A percentile compares a stretch with the other conserved stretches of the same genome.
Evolutionary conservation across 2,113 vertebrate species (phyloP).

Genomic region (Lamprologus ornatipinnis): DNA sequence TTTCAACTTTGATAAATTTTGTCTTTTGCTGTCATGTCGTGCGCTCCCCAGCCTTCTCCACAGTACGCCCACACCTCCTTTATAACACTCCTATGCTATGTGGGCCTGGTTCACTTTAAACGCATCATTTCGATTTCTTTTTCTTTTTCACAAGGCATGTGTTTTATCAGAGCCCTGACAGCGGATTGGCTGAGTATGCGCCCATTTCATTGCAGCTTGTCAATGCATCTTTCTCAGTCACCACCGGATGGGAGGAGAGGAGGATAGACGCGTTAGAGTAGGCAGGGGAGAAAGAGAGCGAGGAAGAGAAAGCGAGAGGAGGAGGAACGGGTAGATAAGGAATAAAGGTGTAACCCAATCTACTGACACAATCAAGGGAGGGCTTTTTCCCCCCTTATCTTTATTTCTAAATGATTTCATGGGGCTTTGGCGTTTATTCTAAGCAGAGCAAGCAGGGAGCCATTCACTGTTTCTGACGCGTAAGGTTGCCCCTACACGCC

Average conservation of each 20-base stretch:
- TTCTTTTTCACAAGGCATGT: background rate
- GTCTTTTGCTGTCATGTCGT: background rate
- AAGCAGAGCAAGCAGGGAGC: background rate
- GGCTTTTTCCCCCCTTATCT: background rate
- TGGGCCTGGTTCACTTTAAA: background rate
- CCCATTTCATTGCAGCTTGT: slow-evolving; percentile 60
- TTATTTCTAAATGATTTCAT: background rate
- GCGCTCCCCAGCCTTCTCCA: background rate
- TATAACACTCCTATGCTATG: background rate
- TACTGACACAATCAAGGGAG: slow-evolving; percentile 1
- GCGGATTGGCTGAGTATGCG: slow-evolving; percentile 44
- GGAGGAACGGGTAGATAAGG: slow-evolving; percentile 5
- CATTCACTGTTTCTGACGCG: slow-evolving; percentile 6
- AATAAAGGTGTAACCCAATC: slow-evolving; percentile 30
- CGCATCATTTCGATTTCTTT: background rate
- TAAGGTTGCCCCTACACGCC: slow-evolving; percentile 11
- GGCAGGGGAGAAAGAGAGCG: slow-evolving; percentile 15
- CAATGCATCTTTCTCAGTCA: slow-evolving; percentile 51
- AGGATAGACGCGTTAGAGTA: slow-evolving; percentile 38
- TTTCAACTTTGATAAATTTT: background rate
- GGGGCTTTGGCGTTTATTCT: background rate
- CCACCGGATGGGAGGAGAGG: slow-evolving; percentile 52
- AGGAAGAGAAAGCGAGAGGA: slow-evolving; percentile 21
- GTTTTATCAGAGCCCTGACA: slow-evolving; percentile 5
- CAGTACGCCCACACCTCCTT: background rate